These are phyloP conservation scores for Petaurus breviceps DNA, from an alignment of 2,113 vertebrate species.

Conservation along the genomic window DNA sequence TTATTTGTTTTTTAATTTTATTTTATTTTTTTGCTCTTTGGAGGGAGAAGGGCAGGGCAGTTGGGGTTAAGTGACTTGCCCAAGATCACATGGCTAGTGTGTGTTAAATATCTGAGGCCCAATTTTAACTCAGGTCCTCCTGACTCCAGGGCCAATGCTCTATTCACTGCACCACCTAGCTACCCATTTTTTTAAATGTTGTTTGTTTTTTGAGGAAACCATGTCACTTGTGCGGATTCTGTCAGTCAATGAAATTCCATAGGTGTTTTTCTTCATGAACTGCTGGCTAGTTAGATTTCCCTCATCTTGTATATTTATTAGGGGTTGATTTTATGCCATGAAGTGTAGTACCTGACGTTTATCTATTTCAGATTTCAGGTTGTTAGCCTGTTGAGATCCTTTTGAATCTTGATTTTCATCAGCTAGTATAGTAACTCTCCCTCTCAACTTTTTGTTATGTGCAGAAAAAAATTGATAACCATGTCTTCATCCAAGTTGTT, in stretches of 20 bases:
- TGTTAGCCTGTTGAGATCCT: background rate
- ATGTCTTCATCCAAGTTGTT: background rate
- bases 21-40: too few relatives aligned
- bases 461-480: background rate
- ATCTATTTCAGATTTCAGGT: background rate
- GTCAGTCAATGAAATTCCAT: background rate
- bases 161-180: too few relatives aligned
- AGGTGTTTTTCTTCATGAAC: background rate
- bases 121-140: too few relatives aligned
- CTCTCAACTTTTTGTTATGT: background rate
- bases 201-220: background rate
- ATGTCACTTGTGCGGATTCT: background rate
- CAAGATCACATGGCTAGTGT: too few relatives aligned
- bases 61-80: too few relatives aligned
- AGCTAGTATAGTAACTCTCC: background rate
- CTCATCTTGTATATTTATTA: background rate
- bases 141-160: too few relatives aligned
- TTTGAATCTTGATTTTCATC: background rate
- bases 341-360: background rate
- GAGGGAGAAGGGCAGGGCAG: too few relatives aligned
- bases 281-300: background rate
- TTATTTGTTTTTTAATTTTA: too few relatives aligned
- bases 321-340: background rate
- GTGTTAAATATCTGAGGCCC: too few relatives aligned
- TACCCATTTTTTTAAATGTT: too few relatives aligned